Base-by-base conservation (phyloP, 2,113 vertebrate genomes). In the Ceyx cyanopectus region DNA sequence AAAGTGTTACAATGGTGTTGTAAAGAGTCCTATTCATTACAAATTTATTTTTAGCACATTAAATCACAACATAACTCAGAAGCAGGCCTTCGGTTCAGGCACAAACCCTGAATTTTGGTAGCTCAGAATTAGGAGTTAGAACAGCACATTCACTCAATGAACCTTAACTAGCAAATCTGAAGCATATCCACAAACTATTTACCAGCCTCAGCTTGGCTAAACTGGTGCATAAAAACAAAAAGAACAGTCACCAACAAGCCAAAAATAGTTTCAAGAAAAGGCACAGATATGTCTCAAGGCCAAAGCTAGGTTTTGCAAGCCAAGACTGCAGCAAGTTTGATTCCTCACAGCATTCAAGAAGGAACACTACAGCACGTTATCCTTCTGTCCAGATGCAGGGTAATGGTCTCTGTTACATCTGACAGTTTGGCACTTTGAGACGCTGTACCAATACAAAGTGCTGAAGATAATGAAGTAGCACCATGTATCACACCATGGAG, bases 11-110 rank as follows among this genome's bases (percentile, higher is more conserved):
- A 94, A 58, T 81, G n/a, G 84, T 65, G 66, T n/a, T 77, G 87
- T 45, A 87, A 93, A 91, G n/a, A 29, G 41, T 79, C 93, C 81
- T 92, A 79, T 34, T 87, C 81, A 65, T 21, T 57, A 23, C 62
- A 84, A 53, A 48, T 79, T 85, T 96, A 94, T 95, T 93, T 94
- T 93, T 94, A 93, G 94, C 81, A 76, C n/a, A 32, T 92, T 79
- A 87, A 89, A 92, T 79, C 66, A 90, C 86, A 92, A 57, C 57
- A 87, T 81, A 84, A 93, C 84, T 96, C 89, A 93, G 74, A 92
- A 79, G 84, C 73, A 72, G 29, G 41, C 87, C 89, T 89, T 87
- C 84, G 66, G 58, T 76, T 87, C 78, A 92, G 78, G 78, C 85
- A 89, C 66, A 54, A 74, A 92, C 87, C 74, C 58, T 50, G 54